phyloP scores from a whole-genome alignment of 1,140 invertebrate species.

The Camponotus pennsylvanicus region DNA sequence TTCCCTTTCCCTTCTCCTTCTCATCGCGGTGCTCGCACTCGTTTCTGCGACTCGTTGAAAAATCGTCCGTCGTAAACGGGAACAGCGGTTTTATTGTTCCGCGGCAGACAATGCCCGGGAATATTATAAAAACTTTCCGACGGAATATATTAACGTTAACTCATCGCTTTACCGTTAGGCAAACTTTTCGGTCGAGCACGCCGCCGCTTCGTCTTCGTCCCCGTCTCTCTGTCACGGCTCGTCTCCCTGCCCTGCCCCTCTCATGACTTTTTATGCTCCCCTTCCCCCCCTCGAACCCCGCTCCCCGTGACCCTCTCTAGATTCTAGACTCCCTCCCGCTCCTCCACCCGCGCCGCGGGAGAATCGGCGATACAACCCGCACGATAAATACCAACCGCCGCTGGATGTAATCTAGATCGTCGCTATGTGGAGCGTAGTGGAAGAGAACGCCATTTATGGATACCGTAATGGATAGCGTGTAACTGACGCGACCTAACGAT shows the following conservation, averaged over 20 bases:
- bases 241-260: constrained; percentile 40
- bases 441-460: constrained; percentile 60
- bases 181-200: constrained; percentile 84
- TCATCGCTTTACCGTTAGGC: constrained; percentile 85
- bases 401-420: constrained; percentile 59
- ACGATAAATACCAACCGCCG: constrained; percentile 48
- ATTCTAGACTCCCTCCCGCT: neutral
- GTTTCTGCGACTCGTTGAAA: constrained; percentile 85
- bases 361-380: constrained; percentile 66
- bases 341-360: neutral
- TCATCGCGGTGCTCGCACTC: constrained; percentile 76
- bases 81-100: constrained; percentile 86
- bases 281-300: neutral
- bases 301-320: constrained; percentile 16
- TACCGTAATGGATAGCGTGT: constrained; percentile 58
- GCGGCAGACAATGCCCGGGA: constrained; percentile 85
- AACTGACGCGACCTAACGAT: constrained; percentile 52
- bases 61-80: constrained; percentile 85
- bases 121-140: constrained; percentile 87
- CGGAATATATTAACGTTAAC: constrained; percentile 87
- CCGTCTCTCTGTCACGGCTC: constrained; percentile 57
- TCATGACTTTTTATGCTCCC: constrained; percentile 55
- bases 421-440: constrained; percentile 56
- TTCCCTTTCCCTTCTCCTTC: constrained; percentile 42
- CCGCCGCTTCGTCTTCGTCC: constrained; percentile 68